Percentiles rank a stretch among this genome's conserved stretches.
Evolutionary conservation across 2,797 vertebrate genomes (phyloP).

Genomic region (Tamandua tetradactyla): DNA sequence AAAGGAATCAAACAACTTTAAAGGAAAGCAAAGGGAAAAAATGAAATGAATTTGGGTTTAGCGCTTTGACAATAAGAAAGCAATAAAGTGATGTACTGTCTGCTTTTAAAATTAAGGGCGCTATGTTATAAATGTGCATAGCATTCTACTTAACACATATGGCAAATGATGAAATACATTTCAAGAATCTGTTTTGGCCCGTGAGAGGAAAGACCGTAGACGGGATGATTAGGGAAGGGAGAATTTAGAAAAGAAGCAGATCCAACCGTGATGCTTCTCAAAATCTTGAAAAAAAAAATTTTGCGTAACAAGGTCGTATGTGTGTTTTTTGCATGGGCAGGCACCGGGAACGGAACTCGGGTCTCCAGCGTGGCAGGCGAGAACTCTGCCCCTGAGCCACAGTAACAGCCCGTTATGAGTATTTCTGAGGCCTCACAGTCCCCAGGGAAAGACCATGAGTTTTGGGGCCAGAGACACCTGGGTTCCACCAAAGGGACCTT

Average conservation of each 20-base stretch:
- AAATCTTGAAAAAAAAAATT: slow-evolving; percentile 12
- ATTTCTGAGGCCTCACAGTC: neutral
- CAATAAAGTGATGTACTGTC: neutral
- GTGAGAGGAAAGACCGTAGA: neutral
- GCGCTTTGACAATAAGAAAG: slow-evolving; percentile 42
- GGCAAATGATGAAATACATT: slow-evolving; percentile 12
- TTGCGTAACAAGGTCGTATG: neutral
- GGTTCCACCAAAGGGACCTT: neutral
- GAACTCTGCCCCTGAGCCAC: too few species aligned
- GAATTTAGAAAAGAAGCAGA: neutral
- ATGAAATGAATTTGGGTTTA: neutral
- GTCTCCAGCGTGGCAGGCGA: too few species aligned
- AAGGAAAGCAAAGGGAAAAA: neutral
- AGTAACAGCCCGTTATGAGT: too few species aligned
- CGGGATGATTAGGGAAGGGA: neutral
- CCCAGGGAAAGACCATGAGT: neutral
- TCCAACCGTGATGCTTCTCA: neutral
- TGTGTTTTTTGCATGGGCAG: too few species aligned
- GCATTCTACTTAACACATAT: neutral
- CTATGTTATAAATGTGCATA: neutral
- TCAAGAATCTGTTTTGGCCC: neutral
- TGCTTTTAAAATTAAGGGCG: slow-evolving; percentile 29
- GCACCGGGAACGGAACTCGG: too few species aligned
- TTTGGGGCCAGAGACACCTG: neutral
- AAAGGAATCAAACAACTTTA: slow-evolving; percentile 3